Base-by-base conservation (phyloP, 2,113 vertebrate species). In the Gymnarchus niloticus region DNA sequence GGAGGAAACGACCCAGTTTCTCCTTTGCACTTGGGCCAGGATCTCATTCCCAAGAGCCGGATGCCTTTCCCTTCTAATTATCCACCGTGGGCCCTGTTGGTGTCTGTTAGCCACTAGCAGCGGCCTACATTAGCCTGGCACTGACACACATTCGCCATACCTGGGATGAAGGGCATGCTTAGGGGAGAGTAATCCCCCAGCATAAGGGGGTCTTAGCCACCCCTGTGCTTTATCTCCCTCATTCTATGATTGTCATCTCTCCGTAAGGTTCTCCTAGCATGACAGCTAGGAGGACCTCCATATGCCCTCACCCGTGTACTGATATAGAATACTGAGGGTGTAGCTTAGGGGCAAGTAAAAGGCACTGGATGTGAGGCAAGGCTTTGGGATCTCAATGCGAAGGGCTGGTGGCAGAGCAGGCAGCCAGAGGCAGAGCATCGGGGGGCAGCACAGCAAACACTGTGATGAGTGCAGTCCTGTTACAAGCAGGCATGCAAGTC, bases 51-150 rank as follows among this genome's bases (percentile, higher is more conserved):
- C 92, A 92, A 91, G 91, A 90, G 91, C 91, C 91, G 83, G 56
- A 76, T 91, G 89, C 89, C 88, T 93, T 91, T 89, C 84, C 84
- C 85, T 91, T 92, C 93, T 93, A 93, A 94, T 94, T 92, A 92
- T 91, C 89, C 91, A 89, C 92, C 87, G 85, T 87, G 90, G 91
- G 86, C 91, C 90, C 89, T 82, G 86, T 76, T 78, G 83, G 46
- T 85, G 85, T 88, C 37, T 83, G 65, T 37, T 21, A 41, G 65
- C 65, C 65, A 14, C 33, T 73, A 73, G 65, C 65, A 19, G 6
- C 37, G 82, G 89, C 88, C 84, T 37, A 59, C 56, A 57, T 83
- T 44, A 57, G 33, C 33, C 82, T 9, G 2, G 28, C 17, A 8
- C 37, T 46, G 56, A 83, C 82, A 83, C 54, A 83, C 56, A 59